phyloP scores from a whole-genome alignment of 64 coral and sea anemone genomes.

The Actinia equina region DNA sequence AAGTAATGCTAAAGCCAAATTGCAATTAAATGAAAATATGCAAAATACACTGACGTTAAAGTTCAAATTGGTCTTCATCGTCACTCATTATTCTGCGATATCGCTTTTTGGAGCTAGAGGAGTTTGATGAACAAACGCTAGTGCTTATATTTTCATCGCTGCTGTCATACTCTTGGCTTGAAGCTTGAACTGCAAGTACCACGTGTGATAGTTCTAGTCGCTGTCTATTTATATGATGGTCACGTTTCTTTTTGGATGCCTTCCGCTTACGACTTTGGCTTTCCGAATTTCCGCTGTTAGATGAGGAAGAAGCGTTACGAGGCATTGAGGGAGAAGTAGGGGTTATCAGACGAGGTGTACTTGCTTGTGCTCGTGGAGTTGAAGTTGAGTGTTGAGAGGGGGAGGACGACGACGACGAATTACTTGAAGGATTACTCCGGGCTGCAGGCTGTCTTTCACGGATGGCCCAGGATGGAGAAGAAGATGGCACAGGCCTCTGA shows the following conservation, averaged over 20 bases:
- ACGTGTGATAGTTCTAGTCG: background rate
- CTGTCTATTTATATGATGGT: background rate
- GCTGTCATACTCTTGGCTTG: background rate
- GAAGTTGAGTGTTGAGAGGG: background rate
- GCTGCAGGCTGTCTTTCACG: background rate
- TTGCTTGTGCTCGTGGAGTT: background rate
- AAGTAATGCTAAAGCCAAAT: too few species aligned
- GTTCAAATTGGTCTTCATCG: background rate
- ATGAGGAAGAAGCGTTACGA: constrained; percentile 2
- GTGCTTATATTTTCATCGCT: background rate
- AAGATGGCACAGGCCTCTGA: background rate
- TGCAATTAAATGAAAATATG: background rate
- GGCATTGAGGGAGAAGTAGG: background rate
- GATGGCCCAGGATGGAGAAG: background rate
- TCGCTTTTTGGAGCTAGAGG: background rate
- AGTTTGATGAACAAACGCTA: background rate
- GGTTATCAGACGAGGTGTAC: background rate
- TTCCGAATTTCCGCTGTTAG: constrained; percentile 3
- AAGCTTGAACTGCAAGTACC: background rate
- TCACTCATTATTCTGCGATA: background rate
- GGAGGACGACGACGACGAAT: background rate
- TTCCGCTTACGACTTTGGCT: background rate
- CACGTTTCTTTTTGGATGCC: constrained; percentile 12
- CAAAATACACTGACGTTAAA: background rate
- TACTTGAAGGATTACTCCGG: background rate